These are phyloP conservation scores for Hyaena hyaena DNA, from an alignment of 2,113 vertebrate genomes.

Conservation along the genomic window DNA sequence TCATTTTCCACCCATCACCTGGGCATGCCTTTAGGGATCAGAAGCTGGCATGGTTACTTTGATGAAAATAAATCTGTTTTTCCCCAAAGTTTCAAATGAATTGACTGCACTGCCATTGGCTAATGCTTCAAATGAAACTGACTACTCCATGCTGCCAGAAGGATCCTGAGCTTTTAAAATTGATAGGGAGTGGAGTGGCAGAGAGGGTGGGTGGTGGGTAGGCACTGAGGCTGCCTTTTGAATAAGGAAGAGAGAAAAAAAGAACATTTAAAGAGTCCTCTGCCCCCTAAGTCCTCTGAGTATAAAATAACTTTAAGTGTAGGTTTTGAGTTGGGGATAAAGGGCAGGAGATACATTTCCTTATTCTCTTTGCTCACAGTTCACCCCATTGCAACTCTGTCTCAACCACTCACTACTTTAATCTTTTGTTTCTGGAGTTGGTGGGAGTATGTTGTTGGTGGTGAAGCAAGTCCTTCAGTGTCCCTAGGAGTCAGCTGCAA, in stretches of 20 bases:
- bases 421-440: neutral
- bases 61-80: slow-evolving; percentile 60
- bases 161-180: slow-evolving; percentile 10
- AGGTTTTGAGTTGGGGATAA: neutral
- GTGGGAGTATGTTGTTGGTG: neutral
- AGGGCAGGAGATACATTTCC: neutral
- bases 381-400: neutral
- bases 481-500: neutral
- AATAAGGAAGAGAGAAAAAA: slow-evolving; percentile 24
- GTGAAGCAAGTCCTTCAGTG: neutral
- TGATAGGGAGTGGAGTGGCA: neutral
- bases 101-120: slow-evolving; percentile 30
- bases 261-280: neutral
- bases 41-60: slow-evolving; percentile 36
- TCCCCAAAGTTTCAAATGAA: slow-evolving; percentile 39
- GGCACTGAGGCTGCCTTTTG: neutral
- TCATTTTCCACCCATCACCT: slow-evolving; percentile 57
- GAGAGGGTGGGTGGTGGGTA: neutral
- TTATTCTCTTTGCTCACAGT: neutral
- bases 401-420: neutral
- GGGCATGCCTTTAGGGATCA: slow-evolving; percentile 47
- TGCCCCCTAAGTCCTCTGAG: neutral
- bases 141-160: slow-evolving; percentile 6
- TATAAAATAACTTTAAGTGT: slow-evolving; percentile 38
- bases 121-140: slow-evolving; percentile 9